Conservation (phyloP, 2,113 vertebrate genomes). For the Meriones unguiculatus region DNA sequence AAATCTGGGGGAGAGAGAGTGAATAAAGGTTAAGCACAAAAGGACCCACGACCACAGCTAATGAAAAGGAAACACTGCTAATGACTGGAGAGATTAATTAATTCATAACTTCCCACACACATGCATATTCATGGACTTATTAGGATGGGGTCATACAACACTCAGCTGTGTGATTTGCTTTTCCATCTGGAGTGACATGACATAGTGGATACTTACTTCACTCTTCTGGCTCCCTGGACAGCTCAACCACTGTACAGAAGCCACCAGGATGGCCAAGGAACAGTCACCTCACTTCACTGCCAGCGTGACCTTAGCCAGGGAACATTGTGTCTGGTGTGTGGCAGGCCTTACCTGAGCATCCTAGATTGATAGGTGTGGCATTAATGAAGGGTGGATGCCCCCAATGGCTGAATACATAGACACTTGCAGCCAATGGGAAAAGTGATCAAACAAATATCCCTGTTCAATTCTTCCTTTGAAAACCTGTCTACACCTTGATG, state of each 20-base stretch:
- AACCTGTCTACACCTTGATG: not conserved
- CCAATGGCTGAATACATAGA: not conserved
- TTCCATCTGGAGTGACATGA: not conserved
- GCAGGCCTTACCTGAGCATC: accelerated
- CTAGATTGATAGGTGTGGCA: not conserved
- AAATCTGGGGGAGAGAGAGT: too few relatives aligned
- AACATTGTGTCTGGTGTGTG: not conserved
- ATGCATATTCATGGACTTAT: too few relatives aligned
- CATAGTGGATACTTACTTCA: too few relatives aligned
- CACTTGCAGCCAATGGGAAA: not conserved
- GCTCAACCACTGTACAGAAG: not conserved
- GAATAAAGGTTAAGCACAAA: not conserved
- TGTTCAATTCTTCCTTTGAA: not conserved
- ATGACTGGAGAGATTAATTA: not conserved
- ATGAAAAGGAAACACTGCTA: not conserved
- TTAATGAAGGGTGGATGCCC: accelerated
- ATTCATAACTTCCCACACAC: accelerated
- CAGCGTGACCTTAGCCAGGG: not conserved
- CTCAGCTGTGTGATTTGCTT: not conserved
- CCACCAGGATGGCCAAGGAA: not conserved
- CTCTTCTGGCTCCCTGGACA: not conserved
- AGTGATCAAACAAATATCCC: not conserved
- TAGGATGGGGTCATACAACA: not conserved
- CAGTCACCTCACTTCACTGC: not conserved
- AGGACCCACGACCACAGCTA: not conserved